phyloP scores from a whole-genome alignment of 2,888 invertebrate genomes.

The Sarcophaga rosellei region DNA sequence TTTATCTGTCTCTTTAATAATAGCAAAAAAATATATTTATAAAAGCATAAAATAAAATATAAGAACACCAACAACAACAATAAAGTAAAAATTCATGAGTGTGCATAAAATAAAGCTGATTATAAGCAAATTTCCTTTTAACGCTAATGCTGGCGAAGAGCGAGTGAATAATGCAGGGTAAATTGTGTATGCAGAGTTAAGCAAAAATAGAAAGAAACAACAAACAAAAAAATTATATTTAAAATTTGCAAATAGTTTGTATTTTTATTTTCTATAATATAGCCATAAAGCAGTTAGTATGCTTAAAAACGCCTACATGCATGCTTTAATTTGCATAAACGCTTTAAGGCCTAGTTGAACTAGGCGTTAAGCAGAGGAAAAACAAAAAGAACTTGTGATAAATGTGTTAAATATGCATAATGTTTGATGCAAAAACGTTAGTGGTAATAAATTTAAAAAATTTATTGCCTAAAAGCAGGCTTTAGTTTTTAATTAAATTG shows the following conservation, averaged over 20 bases:
- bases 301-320: constrained; percentile 22
- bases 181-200: not conserved
- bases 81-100: constrained; percentile 39
- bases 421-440: no score
- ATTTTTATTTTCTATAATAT: not conserved
- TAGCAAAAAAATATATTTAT: not conserved
- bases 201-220: not conserved
- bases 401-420: no score
- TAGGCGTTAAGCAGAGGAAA: not conserved
- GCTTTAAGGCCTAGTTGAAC: not conserved
- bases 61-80: not conserved
- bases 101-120: constrained; percentile 65
- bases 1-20: not conserved
- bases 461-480: constrained; percentile 5
- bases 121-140: constrained; percentile 17
- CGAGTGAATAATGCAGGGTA: not conserved
- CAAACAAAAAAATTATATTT: constrained; percentile 7
- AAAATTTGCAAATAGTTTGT: constrained; percentile 22
- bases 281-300: not conserved
- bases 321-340: not conserved
- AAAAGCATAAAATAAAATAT: not conserved
- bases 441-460: not conserved
- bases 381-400: no score
- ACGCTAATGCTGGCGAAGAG: not conserved
- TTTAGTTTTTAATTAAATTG: not conserved